Conservation (phyloP, 2,113 vertebrate genomes). For the Ameiurus melas region DNA sequence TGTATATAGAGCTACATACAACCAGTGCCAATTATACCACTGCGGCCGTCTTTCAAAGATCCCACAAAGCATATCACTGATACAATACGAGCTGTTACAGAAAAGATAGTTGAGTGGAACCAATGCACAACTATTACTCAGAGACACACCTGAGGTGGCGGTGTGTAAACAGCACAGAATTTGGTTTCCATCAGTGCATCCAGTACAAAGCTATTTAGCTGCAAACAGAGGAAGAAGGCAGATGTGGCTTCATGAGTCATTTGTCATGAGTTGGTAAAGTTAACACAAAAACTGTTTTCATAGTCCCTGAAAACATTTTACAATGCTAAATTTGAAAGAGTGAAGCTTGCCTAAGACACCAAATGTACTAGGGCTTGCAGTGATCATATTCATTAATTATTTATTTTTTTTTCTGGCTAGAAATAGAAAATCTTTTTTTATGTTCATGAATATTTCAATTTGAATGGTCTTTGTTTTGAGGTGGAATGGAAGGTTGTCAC, state of each 20-base stretch:
- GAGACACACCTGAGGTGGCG: background rate
- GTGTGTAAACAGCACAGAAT: background rate
- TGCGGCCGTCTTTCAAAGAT: background rate
- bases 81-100: background rate
- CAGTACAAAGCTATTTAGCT: background rate
- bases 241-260: constrained; percentile 6
- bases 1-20: background rate
- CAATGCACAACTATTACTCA: background rate
- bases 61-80: background rate
- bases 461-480: background rate
- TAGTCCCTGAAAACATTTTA: background rate
- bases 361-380: background rate
- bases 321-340: background rate
- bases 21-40: background rate
- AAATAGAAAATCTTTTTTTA: background rate
- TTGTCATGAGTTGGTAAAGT: background rate
- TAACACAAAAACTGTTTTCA: background rate
- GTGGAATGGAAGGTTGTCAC: background rate
- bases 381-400: background rate
- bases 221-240: background rate
- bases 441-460: background rate
- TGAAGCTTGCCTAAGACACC: background rate
- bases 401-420: background rate
- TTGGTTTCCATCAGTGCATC: background rate
- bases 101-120: background rate